Evolutionary conservation across 2,888 invertebrate species (phyloP).

Genomic region (Sinopyrophorus schimmeli): DNA sequence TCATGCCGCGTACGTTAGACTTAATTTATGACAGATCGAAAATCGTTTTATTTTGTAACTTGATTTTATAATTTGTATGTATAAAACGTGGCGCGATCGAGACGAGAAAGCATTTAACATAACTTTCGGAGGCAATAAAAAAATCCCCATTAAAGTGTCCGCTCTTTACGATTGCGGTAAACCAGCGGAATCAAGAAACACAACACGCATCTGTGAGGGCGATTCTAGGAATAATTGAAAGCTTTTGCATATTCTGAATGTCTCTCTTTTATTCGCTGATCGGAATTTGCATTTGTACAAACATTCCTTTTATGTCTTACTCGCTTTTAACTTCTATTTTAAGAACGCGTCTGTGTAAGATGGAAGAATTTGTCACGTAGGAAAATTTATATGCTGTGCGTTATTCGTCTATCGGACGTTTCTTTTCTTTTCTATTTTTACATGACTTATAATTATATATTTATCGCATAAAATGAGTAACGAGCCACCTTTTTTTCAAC

Average conservation of each 20-base stretch:
- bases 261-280: conserved; percentile 25
- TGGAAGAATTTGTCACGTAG: conserved; percentile 9
- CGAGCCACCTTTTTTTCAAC: not conserved
- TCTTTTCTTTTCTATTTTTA: not conserved
- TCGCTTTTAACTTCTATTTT: conserved; percentile 9
- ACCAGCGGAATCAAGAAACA: conserved; percentile 29
- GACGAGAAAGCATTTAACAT: conserved; percentile 13
- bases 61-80: no score
- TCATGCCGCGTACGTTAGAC: not conserved
- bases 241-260: conserved; percentile 30
- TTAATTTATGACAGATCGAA: no score
- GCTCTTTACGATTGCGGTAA: conserved; percentile 25
- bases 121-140: conserved; percentile 15
- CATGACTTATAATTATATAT: conserved; percentile 3
- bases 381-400: conserved; percentile 4
- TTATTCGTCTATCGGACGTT: conserved; percentile 2
- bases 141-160: conserved; percentile 15
- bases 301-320: conserved; percentile 23
- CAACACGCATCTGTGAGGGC: conserved; percentile 25
- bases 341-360: conserved; percentile 12
- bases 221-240: conserved; percentile 30
- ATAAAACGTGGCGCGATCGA: no score
- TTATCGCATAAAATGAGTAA: not conserved
- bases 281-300: conserved; percentile 23
- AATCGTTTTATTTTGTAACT: no score